Conservation (phyloP, 2,113 vertebrate genomes). For the Brienomyrus brachyistius region DNA sequence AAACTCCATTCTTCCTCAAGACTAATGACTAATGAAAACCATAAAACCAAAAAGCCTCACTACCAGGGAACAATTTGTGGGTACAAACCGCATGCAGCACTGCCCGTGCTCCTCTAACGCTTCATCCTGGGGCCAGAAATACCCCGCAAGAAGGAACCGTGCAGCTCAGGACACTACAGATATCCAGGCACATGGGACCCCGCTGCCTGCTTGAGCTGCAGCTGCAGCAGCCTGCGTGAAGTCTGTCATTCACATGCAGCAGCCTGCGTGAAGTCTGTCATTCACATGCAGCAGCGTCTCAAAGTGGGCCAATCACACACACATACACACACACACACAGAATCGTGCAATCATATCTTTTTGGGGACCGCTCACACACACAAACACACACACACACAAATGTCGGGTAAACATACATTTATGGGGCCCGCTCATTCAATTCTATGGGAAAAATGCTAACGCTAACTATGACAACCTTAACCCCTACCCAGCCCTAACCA, state of each 20-base stretch:
- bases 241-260: neutral
- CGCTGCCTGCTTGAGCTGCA: neutral
- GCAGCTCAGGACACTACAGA: neutral
- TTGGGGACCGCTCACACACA: neutral
- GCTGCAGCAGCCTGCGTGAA: neutral
- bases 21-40: neutral
- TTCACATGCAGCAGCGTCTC: neutral
- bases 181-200: neutral
- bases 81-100: neutral
- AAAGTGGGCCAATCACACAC: neutral
- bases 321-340: no score
- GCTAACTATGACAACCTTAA: no score
- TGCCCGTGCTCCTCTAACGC: neutral
- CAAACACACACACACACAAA: neutral
- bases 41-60: neutral
- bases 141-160: neutral
- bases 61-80: neutral
- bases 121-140: neutral
- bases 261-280: neutral
- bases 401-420: no score
- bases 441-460: no score
- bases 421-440: no score
- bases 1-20: neutral
- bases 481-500: no score
- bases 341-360: no score